phyloP scores from a whole-genome alignment of 64 coral and sea anemone species.

The Dendronephthya gigantea region DNA sequence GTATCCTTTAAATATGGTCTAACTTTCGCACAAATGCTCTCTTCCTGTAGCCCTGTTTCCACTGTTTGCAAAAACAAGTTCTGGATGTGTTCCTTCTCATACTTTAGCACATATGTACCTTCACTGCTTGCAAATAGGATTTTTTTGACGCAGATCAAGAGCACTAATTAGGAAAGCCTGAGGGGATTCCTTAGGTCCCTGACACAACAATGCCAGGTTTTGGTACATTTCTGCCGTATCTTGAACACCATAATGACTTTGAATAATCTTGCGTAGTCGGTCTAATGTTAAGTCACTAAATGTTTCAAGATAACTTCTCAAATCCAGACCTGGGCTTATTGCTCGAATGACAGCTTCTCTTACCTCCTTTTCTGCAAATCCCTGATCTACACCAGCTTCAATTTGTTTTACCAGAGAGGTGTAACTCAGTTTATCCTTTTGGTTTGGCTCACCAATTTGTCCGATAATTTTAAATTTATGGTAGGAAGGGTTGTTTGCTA shows the following conservation, averaged over 20 bases:
- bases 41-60: slow-evolving; percentile 44
- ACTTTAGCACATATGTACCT: neutral
- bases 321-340: slow-evolving; percentile 34
- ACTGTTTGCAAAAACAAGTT: slow-evolving; percentile 40
- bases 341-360: slow-evolving; percentile 12
- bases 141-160: slow-evolving; percentile 34
- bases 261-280: slow-evolving; percentile 24
- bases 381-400: neutral
- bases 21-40: slow-evolving; percentile 55
- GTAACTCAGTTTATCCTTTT: neutral
- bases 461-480: neutral
- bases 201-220: slow-evolving; percentile 9
- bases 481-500: no score
- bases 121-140: slow-evolving; percentile 39
- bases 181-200: slow-evolving; percentile 29
- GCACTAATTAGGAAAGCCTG: slow-evolving; percentile 53
- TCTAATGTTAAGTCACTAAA: slow-evolving; percentile 13
- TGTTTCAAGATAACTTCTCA: slow-evolving; percentile 31
- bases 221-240: slow-evolving; percentile 29
- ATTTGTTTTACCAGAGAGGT: slow-evolving; percentile 7
- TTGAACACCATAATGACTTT: slow-evolving; percentile 27
- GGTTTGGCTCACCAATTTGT: neutral
- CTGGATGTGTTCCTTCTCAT: slow-evolving; percentile 31
- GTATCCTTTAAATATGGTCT: slow-evolving; percentile 46
- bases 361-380: neutral